These are phyloP conservation scores for Eupithecia subfuscata DNA, from an alignment of 2,888 invertebrate species.

Conservation along the genomic window DNA sequence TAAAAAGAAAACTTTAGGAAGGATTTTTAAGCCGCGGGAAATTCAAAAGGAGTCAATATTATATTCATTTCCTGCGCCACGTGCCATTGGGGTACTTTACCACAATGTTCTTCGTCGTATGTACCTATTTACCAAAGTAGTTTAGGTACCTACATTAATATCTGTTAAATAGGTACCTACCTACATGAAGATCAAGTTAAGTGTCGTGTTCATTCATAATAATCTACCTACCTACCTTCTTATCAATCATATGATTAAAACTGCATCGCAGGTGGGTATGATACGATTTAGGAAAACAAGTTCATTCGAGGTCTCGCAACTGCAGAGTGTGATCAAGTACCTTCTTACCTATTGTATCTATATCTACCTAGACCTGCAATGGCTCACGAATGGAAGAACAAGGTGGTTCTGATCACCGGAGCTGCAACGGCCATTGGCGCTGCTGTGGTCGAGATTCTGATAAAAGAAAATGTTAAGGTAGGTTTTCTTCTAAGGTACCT, in stretches of 20 bases:
- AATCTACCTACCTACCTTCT: neutral
- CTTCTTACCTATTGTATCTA: neutral
- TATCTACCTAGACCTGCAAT: constrained; percentile 34
- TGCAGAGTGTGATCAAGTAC: neutral
- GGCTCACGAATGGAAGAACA: constrained; percentile 46
- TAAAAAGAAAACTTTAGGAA: no score
- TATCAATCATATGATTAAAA: neutral
- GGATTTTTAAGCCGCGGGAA: no score
- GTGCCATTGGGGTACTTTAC: no score
- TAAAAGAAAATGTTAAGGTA: constrained; percentile 57
- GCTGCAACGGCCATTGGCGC: constrained; percentile 61
- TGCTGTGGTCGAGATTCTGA: constrained; percentile 45
- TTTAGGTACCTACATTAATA: no score
- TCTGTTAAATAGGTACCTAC: no score
- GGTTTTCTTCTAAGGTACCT: neutral
- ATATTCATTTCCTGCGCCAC: no score
- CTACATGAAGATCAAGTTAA: no score
- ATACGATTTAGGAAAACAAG: neutral
- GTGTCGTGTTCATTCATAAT: no score
- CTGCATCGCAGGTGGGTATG: neutral
- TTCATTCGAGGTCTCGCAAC: neutral
- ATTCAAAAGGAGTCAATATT: no score
- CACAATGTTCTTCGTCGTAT: no score
- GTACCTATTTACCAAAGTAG: no score
- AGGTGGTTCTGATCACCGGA: constrained; percentile 58